These are phyloP conservation scores for Auanema sp. DNA, from an alignment of 2,888 invertebrate species.

Conservation along the genomic window DNA sequence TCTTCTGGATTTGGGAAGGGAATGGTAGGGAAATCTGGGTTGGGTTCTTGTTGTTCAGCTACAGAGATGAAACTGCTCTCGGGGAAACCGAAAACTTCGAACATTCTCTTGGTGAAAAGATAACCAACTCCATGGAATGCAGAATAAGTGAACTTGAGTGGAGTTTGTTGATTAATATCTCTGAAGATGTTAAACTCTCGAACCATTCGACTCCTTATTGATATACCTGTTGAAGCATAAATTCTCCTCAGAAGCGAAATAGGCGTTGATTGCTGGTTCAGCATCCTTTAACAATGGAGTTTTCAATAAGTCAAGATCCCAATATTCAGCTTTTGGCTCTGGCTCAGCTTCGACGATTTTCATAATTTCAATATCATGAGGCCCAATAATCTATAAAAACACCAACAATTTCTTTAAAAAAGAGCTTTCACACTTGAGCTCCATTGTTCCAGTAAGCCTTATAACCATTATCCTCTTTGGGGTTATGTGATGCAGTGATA, in stretches of 20 bases:
- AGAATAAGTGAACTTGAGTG: constrained; percentile 81
- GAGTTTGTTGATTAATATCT: constrained; percentile 58
- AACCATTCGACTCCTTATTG: neutral
- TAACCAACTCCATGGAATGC: constrained; percentile 98
- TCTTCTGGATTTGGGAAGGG: constrained; percentile 98
- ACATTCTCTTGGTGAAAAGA: constrained; percentile 76
- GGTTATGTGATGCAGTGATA: constrained; percentile 90
- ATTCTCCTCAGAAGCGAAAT: constrained; percentile 69
- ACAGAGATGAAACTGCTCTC: constrained; percentile 64
- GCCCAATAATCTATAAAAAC: constrained; percentile 79
- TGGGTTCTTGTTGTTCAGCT: constrained; percentile 75
- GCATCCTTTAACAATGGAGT: constrained; percentile 70
- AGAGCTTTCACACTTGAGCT: constrained; percentile 71
- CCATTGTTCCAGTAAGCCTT: constrained; percentile 94
- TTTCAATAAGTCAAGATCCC: constrained; percentile 74
- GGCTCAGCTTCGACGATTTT: constrained; percentile 77
- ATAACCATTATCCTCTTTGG: constrained; percentile 92
- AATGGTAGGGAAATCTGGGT: constrained; percentile 96
- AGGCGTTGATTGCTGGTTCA: constrained; percentile 71
- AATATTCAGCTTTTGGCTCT: constrained; percentile 77
- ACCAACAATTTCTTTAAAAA: neutral
- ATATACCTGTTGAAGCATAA: constrained; percentile 42
- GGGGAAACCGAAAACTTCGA: constrained; percentile 75
- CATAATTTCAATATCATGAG: constrained; percentile 86
- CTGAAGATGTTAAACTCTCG: constrained; percentile 27